These are phyloP conservation scores for Mellilla xanthometata DNA, from an alignment of 2,888 invertebrate genomes.

Conservation along the genomic window DNA sequence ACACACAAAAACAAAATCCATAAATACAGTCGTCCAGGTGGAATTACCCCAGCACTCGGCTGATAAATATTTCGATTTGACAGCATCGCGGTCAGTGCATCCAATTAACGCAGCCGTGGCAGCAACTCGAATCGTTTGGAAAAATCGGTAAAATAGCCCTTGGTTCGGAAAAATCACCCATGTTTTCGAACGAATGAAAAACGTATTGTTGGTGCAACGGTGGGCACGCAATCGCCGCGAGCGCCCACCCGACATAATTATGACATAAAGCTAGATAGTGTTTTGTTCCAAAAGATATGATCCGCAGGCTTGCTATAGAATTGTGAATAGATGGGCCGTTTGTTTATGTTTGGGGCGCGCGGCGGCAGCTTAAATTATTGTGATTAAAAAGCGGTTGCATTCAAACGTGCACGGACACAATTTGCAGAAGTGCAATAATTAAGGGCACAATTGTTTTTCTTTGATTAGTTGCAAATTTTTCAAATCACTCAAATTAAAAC, in stretches of 20 bases:
- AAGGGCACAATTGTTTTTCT: no score
- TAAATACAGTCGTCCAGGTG: constrained; percentile 45
- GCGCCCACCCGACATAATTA: constrained; percentile 43
- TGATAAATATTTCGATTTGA: constrained; percentile 63
- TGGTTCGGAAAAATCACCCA: constrained; percentile 53
- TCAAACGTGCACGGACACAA: no score
- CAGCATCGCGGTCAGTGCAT: constrained; percentile 64
- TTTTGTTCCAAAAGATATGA: constrained; percentile 42
- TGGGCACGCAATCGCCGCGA: constrained; percentile 26
- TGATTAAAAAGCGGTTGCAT: constrained; percentile 10
- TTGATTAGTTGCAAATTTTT: no score
- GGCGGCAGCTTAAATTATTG: constrained; percentile 12
- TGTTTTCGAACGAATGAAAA: constrained; percentile 47
- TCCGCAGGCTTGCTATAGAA: constrained; percentile 19
- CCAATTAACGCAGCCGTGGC: constrained; percentile 65
- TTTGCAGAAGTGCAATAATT: no score
- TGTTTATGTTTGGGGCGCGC: constrained; percentile 18
- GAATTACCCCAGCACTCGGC: constrained; percentile 53
- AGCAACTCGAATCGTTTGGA: constrained; percentile 38
- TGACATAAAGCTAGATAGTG: constrained; percentile 52
- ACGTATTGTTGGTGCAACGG: constrained; percentile 41
- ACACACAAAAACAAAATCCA: neutral
- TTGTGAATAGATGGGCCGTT: constrained; percentile 18
- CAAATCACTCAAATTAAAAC: no score
- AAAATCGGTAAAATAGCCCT: constrained; percentile 9